Evolutionary conservation across 2,888 invertebrate species (phyloP).

Genomic region (Sepioteuthis lessoniana): DNA sequence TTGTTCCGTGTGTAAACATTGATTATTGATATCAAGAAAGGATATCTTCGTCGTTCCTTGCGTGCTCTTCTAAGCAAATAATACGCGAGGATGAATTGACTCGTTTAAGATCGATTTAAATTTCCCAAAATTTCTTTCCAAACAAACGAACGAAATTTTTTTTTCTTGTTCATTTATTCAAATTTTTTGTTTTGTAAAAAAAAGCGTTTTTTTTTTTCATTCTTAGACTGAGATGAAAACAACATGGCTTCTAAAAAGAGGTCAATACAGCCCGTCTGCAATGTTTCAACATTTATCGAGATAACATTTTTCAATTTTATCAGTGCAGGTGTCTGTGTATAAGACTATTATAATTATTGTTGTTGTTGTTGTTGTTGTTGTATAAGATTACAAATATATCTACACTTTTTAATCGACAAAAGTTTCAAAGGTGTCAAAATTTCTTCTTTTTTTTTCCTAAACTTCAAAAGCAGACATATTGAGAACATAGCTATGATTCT

Average conservation of each 20-base stretch:
- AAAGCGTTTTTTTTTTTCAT: neutral
- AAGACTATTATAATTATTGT: too few relatives aligned
- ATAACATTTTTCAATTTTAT: too few relatives aligned
- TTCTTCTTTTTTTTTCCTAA: too few relatives aligned
- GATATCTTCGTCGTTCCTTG: neutral
- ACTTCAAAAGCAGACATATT: too few relatives aligned
- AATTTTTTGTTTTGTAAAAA: neutral
- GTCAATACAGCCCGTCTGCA: neutral
- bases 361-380: too few relatives aligned
- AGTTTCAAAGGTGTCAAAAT: too few relatives aligned
- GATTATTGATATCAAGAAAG: neutral
- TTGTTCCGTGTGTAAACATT: conserved; percentile 5
- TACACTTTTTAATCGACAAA: too few relatives aligned
- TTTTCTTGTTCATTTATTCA: neutral
- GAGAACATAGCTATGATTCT: too few relatives aligned
- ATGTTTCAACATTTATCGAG: too few relatives aligned
- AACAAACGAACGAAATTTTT: neutral
- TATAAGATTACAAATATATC: too few relatives aligned
- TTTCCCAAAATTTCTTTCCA: conserved; percentile 5
- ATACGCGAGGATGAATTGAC: neutral
- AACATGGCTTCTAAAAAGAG: too few relatives aligned
- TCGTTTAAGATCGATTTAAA: conserved; percentile 11
- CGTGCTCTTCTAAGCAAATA: neutral
- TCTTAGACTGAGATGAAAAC: neutral
- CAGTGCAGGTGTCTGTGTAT: too few relatives aligned